A percentile compares a stretch with the other conserved stretches of the same genome.
Conservation (phyloP, 2,888 invertebrate genomes). For the Cremastinae sp. region DNA sequence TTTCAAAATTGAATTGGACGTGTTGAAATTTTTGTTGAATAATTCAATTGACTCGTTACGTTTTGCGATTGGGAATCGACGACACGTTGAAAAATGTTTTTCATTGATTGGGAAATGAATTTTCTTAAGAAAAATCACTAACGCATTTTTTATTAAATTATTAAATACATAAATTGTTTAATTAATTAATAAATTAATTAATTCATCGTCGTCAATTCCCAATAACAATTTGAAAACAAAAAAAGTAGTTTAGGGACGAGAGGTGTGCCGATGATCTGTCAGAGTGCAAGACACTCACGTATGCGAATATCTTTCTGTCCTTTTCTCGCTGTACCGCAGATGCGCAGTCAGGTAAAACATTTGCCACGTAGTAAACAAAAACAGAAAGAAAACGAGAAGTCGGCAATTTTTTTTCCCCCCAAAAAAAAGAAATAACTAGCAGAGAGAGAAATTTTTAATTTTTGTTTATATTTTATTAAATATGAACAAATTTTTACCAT, state of each 20-base stretch:
- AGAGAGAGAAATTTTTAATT: conserved; percentile 47
- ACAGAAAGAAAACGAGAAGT: conserved; percentile 57
- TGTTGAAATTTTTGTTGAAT: neutral
- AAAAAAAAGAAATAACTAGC: conserved; percentile 49
- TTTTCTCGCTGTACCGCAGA: conserved; percentile 78
- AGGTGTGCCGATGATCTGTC: conserved; percentile 18
- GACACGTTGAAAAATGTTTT: neutral
- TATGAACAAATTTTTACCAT: neutral
- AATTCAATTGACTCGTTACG: no score
- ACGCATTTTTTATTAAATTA: no score
- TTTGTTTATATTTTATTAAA: neutral
- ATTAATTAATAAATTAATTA: no score
- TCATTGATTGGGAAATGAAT: no score
- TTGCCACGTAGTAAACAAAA: conserved; percentile 59
- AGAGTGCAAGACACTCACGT: conserved; percentile 62
- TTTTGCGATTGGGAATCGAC: neutral
- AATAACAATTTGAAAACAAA: conserved; percentile 15
- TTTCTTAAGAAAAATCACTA: no score
- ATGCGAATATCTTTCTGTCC: conserved; percentile 75
- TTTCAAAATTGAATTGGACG: neutral
- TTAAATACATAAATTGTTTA: no score
- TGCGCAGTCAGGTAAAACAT: conserved; percentile 79
- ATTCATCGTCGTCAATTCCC: conserved; percentile 36
- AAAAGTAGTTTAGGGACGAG: conserved; percentile 17
- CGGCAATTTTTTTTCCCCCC: conserved; percentile 46